A percentile compares a stretch with the other conserved stretches of the same genome.
These are phyloP conservation scores for Calcarius lapponicus DNA, from an alignment of 2,797 vertebrate genomes.

Conservation along the genomic window DNA sequence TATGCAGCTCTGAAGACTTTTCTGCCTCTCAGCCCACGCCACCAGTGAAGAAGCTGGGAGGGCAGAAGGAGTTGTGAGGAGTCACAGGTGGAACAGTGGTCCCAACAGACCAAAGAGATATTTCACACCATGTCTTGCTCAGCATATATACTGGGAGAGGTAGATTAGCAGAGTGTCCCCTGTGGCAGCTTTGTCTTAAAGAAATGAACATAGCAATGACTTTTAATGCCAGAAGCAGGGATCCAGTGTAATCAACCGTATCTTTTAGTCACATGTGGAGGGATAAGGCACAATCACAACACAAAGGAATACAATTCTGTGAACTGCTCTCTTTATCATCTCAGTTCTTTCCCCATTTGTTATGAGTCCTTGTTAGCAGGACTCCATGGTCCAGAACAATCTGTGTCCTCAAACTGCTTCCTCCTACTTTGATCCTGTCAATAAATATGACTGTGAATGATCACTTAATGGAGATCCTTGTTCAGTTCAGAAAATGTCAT, in stretches of 20 bases:
- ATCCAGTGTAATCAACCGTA: background rate
- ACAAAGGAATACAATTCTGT: background rate
- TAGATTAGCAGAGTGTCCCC: background rate
- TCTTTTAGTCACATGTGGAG: background rate
- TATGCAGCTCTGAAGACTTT: background rate
- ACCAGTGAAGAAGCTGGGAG: background rate
- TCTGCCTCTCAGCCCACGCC: background rate
- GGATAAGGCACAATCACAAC: background rate
- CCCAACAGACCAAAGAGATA: background rate
- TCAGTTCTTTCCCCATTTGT: background rate
- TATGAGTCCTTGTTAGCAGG: slow-evolving; percentile 2
- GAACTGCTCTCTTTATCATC: background rate
- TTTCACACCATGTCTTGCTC: background rate
- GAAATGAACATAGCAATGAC: background rate
- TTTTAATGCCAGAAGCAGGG: background rate
- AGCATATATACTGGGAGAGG: background rate
- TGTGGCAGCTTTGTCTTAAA: background rate
- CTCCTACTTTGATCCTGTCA: slow-evolving; percentile 2
- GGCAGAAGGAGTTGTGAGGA: background rate
- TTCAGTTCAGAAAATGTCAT: slow-evolving; percentile 44
- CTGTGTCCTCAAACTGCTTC: background rate
- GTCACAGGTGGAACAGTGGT: background rate
- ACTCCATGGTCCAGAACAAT: background rate
- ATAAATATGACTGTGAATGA: slow-evolving; percentile 45
- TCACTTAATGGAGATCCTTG: slow-evolving; percentile 21